phyloP scores from a whole-genome alignment of 2,888 invertebrate genomes.

The Nysson spinosus region DNA sequence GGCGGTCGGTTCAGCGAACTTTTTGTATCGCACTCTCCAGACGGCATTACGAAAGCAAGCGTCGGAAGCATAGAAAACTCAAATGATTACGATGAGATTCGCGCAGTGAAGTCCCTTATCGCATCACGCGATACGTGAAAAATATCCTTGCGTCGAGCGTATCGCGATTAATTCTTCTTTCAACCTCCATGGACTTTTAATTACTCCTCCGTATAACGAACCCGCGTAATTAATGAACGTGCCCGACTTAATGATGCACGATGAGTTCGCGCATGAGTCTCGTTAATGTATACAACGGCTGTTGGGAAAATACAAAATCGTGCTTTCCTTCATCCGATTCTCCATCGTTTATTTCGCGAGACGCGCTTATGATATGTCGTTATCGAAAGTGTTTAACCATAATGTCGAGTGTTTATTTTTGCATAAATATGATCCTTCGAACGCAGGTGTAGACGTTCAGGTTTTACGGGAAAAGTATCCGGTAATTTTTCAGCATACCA shows the following conservation, averaged over 20 bases:
- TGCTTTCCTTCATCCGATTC: neutral
- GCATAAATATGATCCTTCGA: neutral
- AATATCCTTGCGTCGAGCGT: neutral
- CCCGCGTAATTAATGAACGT: neutral
- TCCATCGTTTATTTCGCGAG: no score
- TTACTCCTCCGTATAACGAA: neutral
- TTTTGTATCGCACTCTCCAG: neutral
- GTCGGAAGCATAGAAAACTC: neutral
- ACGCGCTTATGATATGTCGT: conserved; percentile 1
- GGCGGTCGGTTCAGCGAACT: neutral
- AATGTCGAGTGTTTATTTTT: conserved; percentile 14
- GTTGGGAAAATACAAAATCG: no score
- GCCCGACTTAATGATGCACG: neutral
- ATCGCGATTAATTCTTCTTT: neutral
- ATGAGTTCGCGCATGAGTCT: no score
- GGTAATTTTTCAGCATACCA: conserved; percentile 10
- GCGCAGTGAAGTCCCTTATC: neutral
- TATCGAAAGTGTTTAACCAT: neutral
- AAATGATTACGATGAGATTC: neutral
- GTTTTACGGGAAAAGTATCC: conserved; percentile 10
- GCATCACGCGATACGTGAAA: neutral
- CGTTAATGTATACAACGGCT: no score
- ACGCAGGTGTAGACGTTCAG: neutral
- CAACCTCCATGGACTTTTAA: conserved; percentile 2
- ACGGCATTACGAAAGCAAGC: neutral